Evolutionary conservation across 2,797 vertebrate species (phyloP).

Genomic region (Scomberomorus guttatus): DNA sequence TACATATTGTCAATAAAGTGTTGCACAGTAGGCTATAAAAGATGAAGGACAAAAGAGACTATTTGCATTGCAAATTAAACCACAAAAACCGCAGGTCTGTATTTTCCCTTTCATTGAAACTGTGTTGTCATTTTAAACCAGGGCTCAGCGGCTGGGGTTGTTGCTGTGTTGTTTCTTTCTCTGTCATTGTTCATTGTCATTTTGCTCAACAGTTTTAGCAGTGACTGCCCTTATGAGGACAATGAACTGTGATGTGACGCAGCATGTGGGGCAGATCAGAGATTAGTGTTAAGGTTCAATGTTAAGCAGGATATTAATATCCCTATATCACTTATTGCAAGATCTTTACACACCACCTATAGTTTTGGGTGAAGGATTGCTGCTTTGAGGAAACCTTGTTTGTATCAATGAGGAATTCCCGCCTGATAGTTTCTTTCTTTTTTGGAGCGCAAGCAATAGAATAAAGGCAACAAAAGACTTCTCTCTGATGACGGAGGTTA

Average conservation of each 20-base stretch:
- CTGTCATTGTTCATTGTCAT: conserved; percentile 19
- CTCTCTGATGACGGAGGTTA: neutral
- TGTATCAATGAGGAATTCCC: neutral
- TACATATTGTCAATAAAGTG: conserved; percentile 54
- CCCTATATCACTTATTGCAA: too few relatives aligned
- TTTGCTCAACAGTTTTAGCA: conserved; percentile 35
- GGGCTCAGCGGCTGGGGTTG: conserved; percentile 7
- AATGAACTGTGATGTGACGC: neutral
- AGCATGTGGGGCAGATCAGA: neutral
- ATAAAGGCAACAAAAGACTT: neutral
- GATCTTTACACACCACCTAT: too few relatives aligned
- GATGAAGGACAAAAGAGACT: conserved; percentile 60
- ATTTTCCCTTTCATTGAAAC: conserved; percentile 51
- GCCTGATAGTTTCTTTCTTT: too few relatives aligned
- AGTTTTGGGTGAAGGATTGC: neutral
- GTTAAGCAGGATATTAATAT: neutral
- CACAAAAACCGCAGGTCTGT: conserved; percentile 5
- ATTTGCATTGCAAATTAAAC: conserved; percentile 73
- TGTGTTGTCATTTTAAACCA: conserved; percentile 25
- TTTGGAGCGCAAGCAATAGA: neutral
- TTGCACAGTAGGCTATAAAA: conserved; percentile 46
- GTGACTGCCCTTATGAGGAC: conserved; percentile 3
- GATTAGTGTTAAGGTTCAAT: neutral
- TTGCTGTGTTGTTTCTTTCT: conserved; percentile 24
- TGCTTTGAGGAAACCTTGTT: neutral